These are phyloP conservation scores for Rhagonycha lutea DNA, from an alignment of 2,888 invertebrate species.

Conservation along the genomic window DNA sequence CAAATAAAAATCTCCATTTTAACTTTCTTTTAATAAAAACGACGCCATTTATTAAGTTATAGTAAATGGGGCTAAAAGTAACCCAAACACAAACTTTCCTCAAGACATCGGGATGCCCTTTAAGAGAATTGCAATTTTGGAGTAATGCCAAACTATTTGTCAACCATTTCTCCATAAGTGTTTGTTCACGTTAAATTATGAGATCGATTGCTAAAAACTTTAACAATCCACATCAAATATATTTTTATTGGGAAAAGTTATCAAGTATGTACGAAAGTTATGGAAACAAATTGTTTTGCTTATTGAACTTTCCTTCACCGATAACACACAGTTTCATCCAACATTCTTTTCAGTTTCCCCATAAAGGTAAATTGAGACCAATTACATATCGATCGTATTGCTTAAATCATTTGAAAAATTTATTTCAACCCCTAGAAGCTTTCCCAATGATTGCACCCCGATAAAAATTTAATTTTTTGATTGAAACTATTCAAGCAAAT, in stretches of 20 bases:
- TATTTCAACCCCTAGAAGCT: not conserved
- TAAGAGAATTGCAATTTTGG: constrained; percentile 6
- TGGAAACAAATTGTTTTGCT: not conserved
- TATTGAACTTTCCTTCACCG: not conserved
- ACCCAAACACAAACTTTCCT: not conserved
- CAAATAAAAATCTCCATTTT: constrained; percentile 14
- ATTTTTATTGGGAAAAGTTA: not conserved
- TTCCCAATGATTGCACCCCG: not conserved
- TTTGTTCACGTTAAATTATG: constrained; percentile 15
- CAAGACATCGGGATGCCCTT: constrained; percentile 17
- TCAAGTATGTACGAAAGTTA: not conserved
- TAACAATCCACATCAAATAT: not conserved
- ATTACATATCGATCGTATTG: not conserved
- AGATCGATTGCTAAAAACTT: constrained; percentile 13
- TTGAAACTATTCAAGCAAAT: not conserved
- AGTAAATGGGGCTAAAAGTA: not conserved
- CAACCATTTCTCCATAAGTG: constrained; percentile 12
- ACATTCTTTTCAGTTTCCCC: not conserved
- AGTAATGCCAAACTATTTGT: constrained; percentile 17
- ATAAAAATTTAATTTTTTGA: not conserved
- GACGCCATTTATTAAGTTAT: not conserved
- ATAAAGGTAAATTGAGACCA: not conserved
- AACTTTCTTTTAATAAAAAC: not conserved
- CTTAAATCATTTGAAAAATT: not conserved
- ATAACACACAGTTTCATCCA: not conserved